phyloP scores from a whole-genome alignment of 2,888 invertebrate species.

The Perizoma affinitatum region DNA sequence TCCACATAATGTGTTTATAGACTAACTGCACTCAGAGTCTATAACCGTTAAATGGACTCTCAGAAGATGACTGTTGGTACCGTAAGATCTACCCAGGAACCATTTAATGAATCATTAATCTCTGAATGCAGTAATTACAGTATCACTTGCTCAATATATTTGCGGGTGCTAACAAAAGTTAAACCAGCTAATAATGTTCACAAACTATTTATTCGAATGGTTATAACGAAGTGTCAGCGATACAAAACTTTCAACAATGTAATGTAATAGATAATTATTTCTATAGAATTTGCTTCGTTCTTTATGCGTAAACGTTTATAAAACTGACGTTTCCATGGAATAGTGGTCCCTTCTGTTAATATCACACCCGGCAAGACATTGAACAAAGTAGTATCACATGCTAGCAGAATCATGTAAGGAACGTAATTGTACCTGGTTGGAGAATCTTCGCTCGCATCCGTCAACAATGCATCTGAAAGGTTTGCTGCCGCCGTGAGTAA shows the following conservation, averaged over 20 bases:
- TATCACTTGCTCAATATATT: conserved; percentile 5
- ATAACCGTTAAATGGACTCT: conserved; percentile 10
- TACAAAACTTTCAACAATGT: too few relatives aligned
- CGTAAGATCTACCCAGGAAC: conserved; percentile 6
- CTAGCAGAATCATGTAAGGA: conserved; percentile 22
- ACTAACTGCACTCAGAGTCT: conserved; percentile 2
- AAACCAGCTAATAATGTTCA: background rate
- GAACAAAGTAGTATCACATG: background rate
- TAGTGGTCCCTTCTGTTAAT: background rate
- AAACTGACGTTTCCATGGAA: too few relatives aligned
- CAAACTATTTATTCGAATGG: background rate
- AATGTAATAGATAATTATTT: too few relatives aligned
- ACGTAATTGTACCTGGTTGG: conserved; percentile 88
- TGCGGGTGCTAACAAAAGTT: conserved; percentile 1
- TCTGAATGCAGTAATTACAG: conserved; percentile 7
- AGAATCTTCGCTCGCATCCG: conserved; percentile 94
- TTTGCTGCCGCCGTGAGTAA: conserved; percentile 96
- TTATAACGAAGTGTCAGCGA: background rate
- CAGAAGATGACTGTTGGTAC: conserved; percentile 9
- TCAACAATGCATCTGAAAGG: conserved; percentile 98
- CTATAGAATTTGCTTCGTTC: too few relatives aligned
- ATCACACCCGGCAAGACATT: conserved; percentile 7
- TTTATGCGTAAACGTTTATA: too few relatives aligned
- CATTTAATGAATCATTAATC: conserved; percentile 17
- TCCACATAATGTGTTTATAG: conserved; percentile 6